Percentiles rank a stretch among this genome's conserved stretches.
Evolutionary conservation across 2,113 vertebrate species (phyloP).

Genomic region (Silurus glanis): DNA sequence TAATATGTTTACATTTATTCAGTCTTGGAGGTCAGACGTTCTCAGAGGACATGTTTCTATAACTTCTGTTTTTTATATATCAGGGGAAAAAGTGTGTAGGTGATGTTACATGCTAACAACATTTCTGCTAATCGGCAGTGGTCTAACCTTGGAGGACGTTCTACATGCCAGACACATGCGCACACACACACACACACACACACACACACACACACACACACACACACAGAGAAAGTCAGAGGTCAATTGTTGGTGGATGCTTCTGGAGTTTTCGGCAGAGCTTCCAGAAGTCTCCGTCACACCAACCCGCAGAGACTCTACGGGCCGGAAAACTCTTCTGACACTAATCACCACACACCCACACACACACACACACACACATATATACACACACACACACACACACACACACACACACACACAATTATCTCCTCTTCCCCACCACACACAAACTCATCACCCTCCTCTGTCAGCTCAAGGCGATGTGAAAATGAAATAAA

Average conservation of each 20-base stretch:
- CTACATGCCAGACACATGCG: background rate
- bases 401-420: conserved; percentile 31
- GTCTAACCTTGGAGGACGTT: conserved; percentile 4
- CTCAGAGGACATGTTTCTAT: background rate
- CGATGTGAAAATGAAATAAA: conserved; percentile 49
- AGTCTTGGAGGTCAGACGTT: background rate
- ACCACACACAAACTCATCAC: conserved; percentile 46
- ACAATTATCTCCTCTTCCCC: conserved; percentile 42
- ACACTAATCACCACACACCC: conserved; percentile 61
- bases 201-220: conserved; percentile 21
- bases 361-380: background rate
- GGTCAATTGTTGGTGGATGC: background rate
- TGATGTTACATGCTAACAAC: background rate
- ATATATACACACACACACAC: conserved; percentile 39
- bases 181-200: conserved; percentile 14
- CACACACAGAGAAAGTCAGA: background rate
- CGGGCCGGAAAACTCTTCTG: conserved; percentile 53
- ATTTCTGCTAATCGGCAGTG: conserved; percentile 5
- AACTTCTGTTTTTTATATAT: background rate
- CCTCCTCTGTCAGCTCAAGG: conserved; percentile 57
- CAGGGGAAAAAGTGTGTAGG: background rate
- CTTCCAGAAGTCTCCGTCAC: conserved; percentile 28
- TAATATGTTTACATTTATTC: background rate
- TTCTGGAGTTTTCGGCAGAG: background rate
- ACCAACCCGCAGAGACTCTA: background rate